Conservation (phyloP, 53 echinoderm and acorn worm species). For the Arbacia lixula region DNA sequence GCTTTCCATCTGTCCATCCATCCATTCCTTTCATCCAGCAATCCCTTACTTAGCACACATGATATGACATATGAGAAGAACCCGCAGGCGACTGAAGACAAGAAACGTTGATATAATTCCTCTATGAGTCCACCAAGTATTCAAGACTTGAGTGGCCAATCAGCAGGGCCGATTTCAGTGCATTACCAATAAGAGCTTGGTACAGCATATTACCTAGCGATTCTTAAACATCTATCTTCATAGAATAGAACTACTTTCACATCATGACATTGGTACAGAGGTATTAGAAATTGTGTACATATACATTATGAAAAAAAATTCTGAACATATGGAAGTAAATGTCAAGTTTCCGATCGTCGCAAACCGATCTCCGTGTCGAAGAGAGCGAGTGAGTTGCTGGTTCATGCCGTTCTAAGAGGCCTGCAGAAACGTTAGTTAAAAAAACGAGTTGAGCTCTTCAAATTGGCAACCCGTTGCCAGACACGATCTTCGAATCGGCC, state of each 20-base stretch:
- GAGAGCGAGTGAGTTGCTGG: slow-evolving; percentile 2
- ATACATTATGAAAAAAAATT: slow-evolving; percentile 46
- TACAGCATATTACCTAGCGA: slow-evolving; percentile 15
- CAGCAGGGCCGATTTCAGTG: slow-evolving; percentile 29
- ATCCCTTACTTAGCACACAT: no score
- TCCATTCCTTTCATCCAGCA: no score
- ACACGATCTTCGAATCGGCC: background rate
- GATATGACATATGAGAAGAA: slow-evolving; percentile 27
- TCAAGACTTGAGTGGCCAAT: slow-evolving; percentile 23
- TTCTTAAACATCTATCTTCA: no score
- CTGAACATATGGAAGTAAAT: slow-evolving; percentile 40
- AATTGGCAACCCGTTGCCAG: background rate
- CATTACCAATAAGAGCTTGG: slow-evolving; percentile 47
- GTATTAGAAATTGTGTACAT: slow-evolving; percentile 43
- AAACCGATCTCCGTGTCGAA: background rate
- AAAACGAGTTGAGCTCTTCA: slow-evolving; percentile 21
- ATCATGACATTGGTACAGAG: slow-evolving; percentile 18
- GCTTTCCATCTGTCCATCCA: no score
- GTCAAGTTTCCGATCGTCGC: slow-evolving; percentile 23
- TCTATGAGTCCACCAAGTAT: background rate
- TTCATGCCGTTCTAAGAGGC: no score
- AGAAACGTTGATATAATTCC: background rate
- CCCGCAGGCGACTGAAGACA: background rate
- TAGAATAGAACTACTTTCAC: no score
- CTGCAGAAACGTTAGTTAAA: background rate